Conservation (phyloP, 2,797 vertebrate genomes). For the Trachurus trachurus region DNA sequence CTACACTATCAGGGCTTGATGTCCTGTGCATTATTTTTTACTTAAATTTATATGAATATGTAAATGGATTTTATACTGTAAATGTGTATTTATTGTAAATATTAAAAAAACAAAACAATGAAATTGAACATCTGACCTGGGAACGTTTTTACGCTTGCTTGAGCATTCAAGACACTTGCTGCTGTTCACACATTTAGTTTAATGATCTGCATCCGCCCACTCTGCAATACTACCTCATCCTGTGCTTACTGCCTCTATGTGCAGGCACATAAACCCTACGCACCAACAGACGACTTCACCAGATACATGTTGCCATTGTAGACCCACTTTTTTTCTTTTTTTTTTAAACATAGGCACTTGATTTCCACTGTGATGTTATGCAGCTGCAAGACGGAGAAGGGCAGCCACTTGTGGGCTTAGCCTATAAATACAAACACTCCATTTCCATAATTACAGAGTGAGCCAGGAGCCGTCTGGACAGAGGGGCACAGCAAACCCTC, state of each 20-base stretch:
- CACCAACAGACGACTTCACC: slow-evolving; percentile 58
- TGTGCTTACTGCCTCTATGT: slow-evolving; percentile 40
- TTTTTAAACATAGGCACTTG: slow-evolving; percentile 82
- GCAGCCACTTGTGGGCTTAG: slow-evolving; percentile 92
- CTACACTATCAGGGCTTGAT: slow-evolving; percentile 95
- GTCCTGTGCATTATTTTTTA: slow-evolving; percentile 93
- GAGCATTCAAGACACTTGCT: slow-evolving; percentile 6
- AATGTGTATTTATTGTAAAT: slow-evolving; percentile 96
- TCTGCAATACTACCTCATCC: slow-evolving; percentile 47
- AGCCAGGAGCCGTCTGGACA: slow-evolving; percentile 90
- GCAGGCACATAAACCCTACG: slow-evolving; percentile 55
- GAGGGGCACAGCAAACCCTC: slow-evolving; percentile 84
- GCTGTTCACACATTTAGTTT: slow-evolving; percentile 55
- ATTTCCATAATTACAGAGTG: slow-evolving; percentile 93
- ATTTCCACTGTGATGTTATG: slow-evolving; percentile 90
- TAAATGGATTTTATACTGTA: slow-evolving; percentile 93
- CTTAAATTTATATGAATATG: slow-evolving; percentile 88
- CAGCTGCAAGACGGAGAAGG: slow-evolving; percentile 89
- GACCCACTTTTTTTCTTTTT: slow-evolving; percentile 73
- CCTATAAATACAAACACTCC: slow-evolving; percentile 96
- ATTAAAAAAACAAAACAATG: slow-evolving; percentile 82
- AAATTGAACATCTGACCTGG: slow-evolving; percentile 62
- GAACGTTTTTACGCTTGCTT: neutral
- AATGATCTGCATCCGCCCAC: slow-evolving; percentile 66
- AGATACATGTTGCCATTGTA: slow-evolving; percentile 69